Percentiles rank a stretch among this genome's conserved stretches.
Conservation (phyloP, 2,113 vertebrate genomes). For the Pseudorasbora parva region DNA sequence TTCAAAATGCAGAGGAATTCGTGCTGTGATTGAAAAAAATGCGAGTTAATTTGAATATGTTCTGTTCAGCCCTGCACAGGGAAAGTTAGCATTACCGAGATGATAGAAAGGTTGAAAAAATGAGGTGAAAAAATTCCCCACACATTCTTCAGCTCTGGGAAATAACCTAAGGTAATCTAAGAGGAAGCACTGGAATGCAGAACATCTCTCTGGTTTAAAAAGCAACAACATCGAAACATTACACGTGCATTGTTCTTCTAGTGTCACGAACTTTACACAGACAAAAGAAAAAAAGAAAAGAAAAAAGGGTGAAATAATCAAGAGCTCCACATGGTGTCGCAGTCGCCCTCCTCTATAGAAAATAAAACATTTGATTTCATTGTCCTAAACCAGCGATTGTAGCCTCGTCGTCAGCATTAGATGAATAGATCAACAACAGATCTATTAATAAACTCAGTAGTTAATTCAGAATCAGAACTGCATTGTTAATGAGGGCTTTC, state of each 20-base stretch:
- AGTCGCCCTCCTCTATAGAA: constrained; percentile 3
- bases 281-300: too few relatives aligned
- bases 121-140: background rate
- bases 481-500: background rate
- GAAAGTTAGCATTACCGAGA: background rate
- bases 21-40: background rate
- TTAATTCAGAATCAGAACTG: background rate
- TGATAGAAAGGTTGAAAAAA: background rate
- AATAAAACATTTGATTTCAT: background rate
- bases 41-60: background rate
- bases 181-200: background rate
- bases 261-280: background rate
- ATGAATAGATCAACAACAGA: background rate
- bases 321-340: constrained; percentile 50
- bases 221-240: background rate
- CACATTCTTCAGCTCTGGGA: background rate
- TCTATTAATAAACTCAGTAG: background rate
- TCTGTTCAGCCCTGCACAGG: background rate
- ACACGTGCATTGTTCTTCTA: background rate
- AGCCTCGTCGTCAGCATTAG: background rate
- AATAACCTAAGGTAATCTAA: background rate
- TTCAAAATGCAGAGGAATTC: background rate
- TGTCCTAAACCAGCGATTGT: background rate
- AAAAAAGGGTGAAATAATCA: constrained; percentile 7
- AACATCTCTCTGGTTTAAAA: background rate